A percentile compares a stretch with the other conserved stretches of the same genome.
phyloP scores from a whole-genome alignment of 1,140 invertebrate genomes.

The Zaprionus gabonicus region DNA sequence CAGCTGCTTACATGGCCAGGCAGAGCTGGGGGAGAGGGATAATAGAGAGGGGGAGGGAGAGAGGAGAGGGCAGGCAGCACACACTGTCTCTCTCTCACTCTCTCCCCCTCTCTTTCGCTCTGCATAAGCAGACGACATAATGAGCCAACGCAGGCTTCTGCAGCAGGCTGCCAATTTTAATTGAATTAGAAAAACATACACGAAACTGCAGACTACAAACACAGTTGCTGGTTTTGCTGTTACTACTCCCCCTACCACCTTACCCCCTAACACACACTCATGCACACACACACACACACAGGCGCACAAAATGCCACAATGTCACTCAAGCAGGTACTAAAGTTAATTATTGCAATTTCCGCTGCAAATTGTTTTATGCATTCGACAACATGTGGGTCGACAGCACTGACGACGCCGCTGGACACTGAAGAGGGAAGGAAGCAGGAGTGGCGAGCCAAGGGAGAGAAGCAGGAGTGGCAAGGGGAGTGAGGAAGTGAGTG shows the following conservation, averaged over 20 bases:
- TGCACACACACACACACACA: slow-evolving; percentile 16
- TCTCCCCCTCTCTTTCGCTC: not conserved
- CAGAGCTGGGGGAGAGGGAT: not conserved
- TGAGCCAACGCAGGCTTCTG: slow-evolving; percentile 46
- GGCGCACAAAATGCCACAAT: slow-evolving; percentile 52
- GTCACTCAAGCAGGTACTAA: slow-evolving; percentile 82
- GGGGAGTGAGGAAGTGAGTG: slow-evolving; percentile 11
- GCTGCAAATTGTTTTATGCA: slow-evolving; percentile 81
- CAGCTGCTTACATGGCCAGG: slow-evolving; percentile 46
- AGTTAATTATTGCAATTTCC: slow-evolving; percentile 83
- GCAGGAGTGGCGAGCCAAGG: not conserved
- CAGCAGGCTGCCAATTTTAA: slow-evolving; percentile 72
- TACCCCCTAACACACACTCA: not conserved
- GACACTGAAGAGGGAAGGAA: not conserved
- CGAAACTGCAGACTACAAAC: slow-evolving; percentile 7
- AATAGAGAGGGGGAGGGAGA: no score
- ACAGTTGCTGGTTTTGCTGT: slow-evolving; percentile 9
- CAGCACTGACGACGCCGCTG: not conserved
- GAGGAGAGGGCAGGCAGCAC: no score
- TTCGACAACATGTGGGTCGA: slow-evolving; percentile 65
- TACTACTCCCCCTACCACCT: not conserved
- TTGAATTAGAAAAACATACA: slow-evolving; percentile 75
- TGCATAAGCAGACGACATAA: slow-evolving; percentile 62
- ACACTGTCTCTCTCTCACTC: no score
- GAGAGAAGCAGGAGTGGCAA: not conserved